Percentiles rank a stretch among this genome's conserved stretches.
phyloP scores from a whole-genome alignment of 1,140 invertebrate species.

The Oscheius sp. region DNA sequence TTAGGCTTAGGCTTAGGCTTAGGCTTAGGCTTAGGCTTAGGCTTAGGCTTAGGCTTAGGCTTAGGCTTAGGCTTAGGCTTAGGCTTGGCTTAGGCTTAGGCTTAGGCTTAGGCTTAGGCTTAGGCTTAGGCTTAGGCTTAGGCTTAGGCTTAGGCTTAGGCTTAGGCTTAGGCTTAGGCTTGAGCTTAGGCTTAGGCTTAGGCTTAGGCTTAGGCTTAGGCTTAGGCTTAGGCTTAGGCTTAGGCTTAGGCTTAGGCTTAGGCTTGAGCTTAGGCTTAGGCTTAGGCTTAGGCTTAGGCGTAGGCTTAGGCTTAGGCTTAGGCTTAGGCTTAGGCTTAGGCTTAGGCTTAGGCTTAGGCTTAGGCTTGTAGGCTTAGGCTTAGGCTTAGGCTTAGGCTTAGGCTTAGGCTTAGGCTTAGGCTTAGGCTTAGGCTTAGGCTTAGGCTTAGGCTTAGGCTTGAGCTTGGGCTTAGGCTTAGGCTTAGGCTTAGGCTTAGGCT shows the following conservation, averaged over 20 bases:
- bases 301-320: no score
- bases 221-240: constrained; percentile 31
- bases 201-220: constrained; percentile 31
- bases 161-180: constrained; percentile 31
- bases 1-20: constrained; percentile 39
- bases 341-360: no score
- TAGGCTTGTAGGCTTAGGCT: no score
- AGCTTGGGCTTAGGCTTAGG: no score
- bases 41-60: constrained; percentile 36
- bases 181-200: constrained; percentile 29
- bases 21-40: constrained; percentile 28
- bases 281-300: constrained; percentile 30
- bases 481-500: no score
- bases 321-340: no score
- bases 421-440: no score
- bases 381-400: no score
- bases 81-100: constrained; percentile 29
- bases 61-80: constrained; percentile 33
- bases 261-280: constrained; percentile 29
- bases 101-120: constrained; percentile 24
- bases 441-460: no score
- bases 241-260: constrained; percentile 31
- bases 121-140: constrained; percentile 31
- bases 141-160: constrained; percentile 31
- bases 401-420: no score